phyloP scores from a whole-genome alignment of 64 coral and sea anemone species.

The Pachyseris speciosa region DNA sequence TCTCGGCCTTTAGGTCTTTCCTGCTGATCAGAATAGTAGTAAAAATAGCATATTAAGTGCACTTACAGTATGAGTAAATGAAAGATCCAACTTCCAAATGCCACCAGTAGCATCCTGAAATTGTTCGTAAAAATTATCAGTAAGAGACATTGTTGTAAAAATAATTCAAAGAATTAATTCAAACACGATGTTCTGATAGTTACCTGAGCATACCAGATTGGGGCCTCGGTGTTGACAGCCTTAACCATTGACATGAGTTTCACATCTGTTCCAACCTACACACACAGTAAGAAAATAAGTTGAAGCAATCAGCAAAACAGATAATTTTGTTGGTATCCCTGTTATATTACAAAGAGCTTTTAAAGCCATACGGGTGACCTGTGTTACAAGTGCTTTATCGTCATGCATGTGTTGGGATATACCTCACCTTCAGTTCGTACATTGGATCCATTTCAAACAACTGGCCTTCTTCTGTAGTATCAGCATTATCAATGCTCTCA shows the following conservation, averaged over 20 bases:
- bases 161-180: no score
- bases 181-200: not conserved
- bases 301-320: not conserved
- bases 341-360: not conserved
- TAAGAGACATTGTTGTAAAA: no score
- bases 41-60: no score
- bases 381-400: not conserved
- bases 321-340: not conserved
- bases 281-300: not conserved
- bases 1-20: no score
- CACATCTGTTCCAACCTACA: constrained; percentile 94
- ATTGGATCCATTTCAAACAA: constrained; percentile 99
- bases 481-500: constrained; percentile 98
- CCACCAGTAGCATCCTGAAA: constrained; percentile 93
- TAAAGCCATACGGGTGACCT: not conserved
- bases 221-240: constrained; percentile 86
- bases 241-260: constrained; percentile 99
- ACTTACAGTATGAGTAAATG: constrained; percentile 99
- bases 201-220: constrained; percentile 99
- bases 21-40: no score
- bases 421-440: constrained; percentile 97
- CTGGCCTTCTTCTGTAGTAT: constrained; percentile 87
- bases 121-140: not conserved
- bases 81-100: constrained; percentile 97
- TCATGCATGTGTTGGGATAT: not conserved